These are phyloP conservation scores for Acestrorhynchus altus DNA, from an alignment of 2,797 vertebrate species.

Conservation along the genomic window DNA sequence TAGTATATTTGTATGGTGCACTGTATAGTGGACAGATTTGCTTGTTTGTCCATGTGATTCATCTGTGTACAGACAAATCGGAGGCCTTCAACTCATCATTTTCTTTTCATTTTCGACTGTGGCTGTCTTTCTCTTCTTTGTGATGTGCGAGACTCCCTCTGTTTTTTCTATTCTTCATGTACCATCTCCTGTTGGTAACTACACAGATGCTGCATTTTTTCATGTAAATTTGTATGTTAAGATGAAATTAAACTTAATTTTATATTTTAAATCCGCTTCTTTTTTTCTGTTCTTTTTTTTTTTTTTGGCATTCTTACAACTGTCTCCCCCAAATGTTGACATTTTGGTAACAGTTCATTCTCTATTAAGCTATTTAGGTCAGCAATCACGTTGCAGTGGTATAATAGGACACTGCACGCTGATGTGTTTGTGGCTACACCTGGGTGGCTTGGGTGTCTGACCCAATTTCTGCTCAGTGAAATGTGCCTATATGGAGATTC, in stretches of 20 bases:
- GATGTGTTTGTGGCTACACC: background rate
- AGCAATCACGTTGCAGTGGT: background rate
- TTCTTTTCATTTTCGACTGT: constrained; percentile 30
- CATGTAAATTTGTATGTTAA: constrained; percentile 58
- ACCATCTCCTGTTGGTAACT: constrained; percentile 48
- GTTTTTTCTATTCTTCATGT: constrained; percentile 26
- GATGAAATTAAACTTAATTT: constrained; percentile 56
- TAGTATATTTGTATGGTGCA: constrained; percentile 19
- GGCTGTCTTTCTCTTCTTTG: constrained; percentile 30
- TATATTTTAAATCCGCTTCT: constrained; percentile 51
- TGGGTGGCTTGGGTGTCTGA: background rate
- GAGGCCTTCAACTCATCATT: constrained; percentile 41
- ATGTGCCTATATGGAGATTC: background rate
- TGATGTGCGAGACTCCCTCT: constrained; percentile 38
- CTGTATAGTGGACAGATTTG: constrained; percentile 16
- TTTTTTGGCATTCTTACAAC: background rate
- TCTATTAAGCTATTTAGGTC: constrained; percentile 9
- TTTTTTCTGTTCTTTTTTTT: background rate
- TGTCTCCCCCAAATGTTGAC: background rate
- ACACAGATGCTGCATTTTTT: constrained; percentile 60
- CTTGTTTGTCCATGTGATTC: constrained; percentile 28
- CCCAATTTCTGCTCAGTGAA: background rate
- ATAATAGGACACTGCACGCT: background rate
- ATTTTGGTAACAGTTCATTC: background rate
- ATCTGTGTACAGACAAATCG: constrained; percentile 42